Conservation (phyloP, 2,888 invertebrate genomes). For the Drosophila silvestris region DNA sequence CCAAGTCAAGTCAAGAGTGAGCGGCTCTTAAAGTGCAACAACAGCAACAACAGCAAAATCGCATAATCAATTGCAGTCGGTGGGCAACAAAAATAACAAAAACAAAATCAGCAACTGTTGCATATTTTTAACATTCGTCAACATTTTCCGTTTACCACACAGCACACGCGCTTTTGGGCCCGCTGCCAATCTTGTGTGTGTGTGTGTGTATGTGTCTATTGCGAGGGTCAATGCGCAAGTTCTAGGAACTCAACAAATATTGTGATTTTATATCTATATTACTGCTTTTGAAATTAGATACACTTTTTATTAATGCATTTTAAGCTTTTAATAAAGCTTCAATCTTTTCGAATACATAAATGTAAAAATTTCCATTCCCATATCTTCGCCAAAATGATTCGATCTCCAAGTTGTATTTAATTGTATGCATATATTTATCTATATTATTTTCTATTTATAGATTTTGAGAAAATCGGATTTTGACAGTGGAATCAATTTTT, state of each 20-base stretch:
- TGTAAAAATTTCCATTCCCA: too few species aligned
- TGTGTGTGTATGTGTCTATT: not conserved
- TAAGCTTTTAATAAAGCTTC: rapidly evolving
- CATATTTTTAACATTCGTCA: constrained; percentile 69
- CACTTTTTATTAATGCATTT: not conserved
- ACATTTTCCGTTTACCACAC: constrained; percentile 67
- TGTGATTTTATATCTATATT: not conserved
- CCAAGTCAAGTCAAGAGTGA: constrained; percentile 39
- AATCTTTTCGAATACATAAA: not conserved
- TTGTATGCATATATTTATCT: not conserved
- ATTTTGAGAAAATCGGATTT: not conserved
- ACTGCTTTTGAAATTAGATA: not conserved
- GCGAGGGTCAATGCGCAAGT: constrained; percentile 22
- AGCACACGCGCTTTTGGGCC: constrained; percentile 61
- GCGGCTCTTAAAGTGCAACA: constrained; percentile 46
- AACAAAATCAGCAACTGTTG: constrained; percentile 52
- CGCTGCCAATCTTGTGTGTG: constrained; percentile 33
- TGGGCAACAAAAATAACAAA: constrained; percentile 47
- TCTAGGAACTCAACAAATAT: not conserved
- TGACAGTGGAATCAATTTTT: not conserved
- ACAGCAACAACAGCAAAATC: constrained; percentile 28
- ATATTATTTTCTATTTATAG: not conserved
- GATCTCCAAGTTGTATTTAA: not conserved
- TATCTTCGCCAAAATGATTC: too few species aligned
- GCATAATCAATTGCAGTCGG: constrained; percentile 64